Conservation (phyloP, 2,113 vertebrate species). For the Bambusicola thoracicus region DNA sequence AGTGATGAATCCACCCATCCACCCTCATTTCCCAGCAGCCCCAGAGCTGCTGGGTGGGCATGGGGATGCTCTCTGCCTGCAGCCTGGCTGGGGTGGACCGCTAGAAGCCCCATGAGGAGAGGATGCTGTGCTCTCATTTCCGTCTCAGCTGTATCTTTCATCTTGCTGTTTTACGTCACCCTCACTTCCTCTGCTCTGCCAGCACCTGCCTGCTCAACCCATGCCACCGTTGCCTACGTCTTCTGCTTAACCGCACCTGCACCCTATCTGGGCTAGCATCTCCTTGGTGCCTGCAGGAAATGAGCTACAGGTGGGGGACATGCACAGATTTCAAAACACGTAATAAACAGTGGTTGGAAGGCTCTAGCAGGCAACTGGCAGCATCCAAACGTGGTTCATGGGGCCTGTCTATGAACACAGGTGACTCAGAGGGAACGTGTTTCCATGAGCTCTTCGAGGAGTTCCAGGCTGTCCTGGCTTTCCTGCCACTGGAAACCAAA, state of each 20-base stretch:
- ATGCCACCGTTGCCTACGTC: background rate
- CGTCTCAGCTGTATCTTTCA: background rate
- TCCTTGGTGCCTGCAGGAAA: background rate
- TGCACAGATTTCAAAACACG: background rate
- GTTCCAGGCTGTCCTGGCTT: background rate
- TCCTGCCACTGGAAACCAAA: background rate
- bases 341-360: background rate
- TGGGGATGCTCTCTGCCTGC: background rate
- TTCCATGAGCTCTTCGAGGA: background rate
- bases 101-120: fast-evolving
- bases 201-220: background rate
- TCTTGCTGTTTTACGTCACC: background rate
- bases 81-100: background rate
- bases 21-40: background rate
- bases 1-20: background rate
- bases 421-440: background rate
- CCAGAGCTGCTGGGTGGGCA: fast-evolving
- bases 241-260: background rate
- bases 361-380: background rate
- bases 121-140: background rate
- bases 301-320: background rate
- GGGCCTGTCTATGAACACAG: fast-evolving
- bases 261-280: background rate
- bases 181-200: background rate
- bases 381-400: background rate